Percentiles rank a stretch among this genome's conserved stretches.
Conservation (phyloP, 2,797 vertebrate genomes). For the Anolis apletophallus region DNA sequence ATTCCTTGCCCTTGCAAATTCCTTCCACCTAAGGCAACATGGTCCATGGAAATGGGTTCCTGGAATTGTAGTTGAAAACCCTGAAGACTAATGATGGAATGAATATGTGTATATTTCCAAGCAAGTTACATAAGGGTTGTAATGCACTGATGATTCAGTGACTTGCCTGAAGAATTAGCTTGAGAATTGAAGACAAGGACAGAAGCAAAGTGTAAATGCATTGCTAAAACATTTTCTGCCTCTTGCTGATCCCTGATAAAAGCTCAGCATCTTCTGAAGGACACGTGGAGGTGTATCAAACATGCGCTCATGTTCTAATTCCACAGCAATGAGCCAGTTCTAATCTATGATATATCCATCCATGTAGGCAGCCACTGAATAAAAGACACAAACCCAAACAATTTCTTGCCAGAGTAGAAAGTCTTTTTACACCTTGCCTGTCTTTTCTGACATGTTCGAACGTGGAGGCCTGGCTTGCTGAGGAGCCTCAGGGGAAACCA, state of each 20-base stretch:
- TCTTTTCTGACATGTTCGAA: background rate
- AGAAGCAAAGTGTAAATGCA: background rate
- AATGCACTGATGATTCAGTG: background rate
- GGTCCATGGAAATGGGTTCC: background rate
- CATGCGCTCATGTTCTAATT: background rate
- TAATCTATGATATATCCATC: background rate
- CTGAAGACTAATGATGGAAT: background rate
- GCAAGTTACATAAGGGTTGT: background rate
- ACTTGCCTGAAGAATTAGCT: accelerated
- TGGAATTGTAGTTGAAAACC: background rate
- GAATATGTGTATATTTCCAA: background rate
- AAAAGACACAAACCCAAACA: background rate
- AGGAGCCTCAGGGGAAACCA: background rate
- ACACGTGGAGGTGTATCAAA: background rate
- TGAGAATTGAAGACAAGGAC: background rate
- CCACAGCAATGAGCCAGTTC: background rate
- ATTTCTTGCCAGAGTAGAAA: background rate
- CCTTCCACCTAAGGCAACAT: background rate
- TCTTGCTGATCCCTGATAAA: background rate
- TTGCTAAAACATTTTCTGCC: constrained; percentile 3
- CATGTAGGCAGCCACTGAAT: background rate
- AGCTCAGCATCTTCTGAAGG: background rate
- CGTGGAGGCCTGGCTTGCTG: background rate
- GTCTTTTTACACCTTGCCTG: background rate
- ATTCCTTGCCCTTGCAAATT: background rate